Conservation (phyloP, 1,140 invertebrate species). For the Cyphomyrmex costatus region DNA sequence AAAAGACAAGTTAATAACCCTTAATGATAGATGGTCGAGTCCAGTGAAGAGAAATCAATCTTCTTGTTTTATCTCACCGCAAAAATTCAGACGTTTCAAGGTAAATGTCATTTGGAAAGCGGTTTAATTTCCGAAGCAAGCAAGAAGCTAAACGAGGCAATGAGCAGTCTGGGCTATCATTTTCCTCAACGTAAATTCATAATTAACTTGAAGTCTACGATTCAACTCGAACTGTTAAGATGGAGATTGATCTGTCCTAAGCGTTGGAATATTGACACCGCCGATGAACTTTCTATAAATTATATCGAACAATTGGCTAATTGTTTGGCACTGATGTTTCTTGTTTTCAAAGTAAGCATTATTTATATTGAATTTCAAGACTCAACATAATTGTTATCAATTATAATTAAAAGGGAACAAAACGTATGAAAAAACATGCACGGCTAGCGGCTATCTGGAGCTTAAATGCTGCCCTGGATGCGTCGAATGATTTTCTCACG, state of each 20-base stretch:
- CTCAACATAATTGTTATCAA: not conserved
- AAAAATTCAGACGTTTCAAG: slow-evolving; percentile 85
- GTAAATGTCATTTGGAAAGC: slow-evolving; percentile 83
- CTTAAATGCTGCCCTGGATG: slow-evolving; percentile 85
- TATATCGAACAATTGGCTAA: slow-evolving; percentile 85
- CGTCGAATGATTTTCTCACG: slow-evolving; percentile 86
- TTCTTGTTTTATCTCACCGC: slow-evolving; percentile 83
- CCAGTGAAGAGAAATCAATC: slow-evolving; percentile 78
- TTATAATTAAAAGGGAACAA: slow-evolving; percentile 71
- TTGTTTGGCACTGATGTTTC: slow-evolving; percentile 85
- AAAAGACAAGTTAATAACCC: not conserved
- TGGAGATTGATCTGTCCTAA: slow-evolving; percentile 71
- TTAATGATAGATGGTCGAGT: slow-evolving; percentile 76
- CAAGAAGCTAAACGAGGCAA: slow-evolving; percentile 76
- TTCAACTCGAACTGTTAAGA: slow-evolving; percentile 76
- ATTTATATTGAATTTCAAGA: not conserved
- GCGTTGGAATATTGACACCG: slow-evolving; percentile 14
- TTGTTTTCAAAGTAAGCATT: slow-evolving; percentile 83
- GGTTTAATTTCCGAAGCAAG: slow-evolving; percentile 82
- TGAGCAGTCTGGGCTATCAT: slow-evolving; percentile 80
- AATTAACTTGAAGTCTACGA: slow-evolving; percentile 80
- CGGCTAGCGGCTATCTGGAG: slow-evolving; percentile 87
- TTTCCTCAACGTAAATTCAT: slow-evolving; percentile 81
- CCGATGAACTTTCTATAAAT: slow-evolving; percentile 73
- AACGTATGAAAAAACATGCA: slow-evolving; percentile 84